Evolutionary conservation across 92 coral and sea anemone genomes (phyloP).

Genomic region (Epizoanthus rinbou): DNA sequence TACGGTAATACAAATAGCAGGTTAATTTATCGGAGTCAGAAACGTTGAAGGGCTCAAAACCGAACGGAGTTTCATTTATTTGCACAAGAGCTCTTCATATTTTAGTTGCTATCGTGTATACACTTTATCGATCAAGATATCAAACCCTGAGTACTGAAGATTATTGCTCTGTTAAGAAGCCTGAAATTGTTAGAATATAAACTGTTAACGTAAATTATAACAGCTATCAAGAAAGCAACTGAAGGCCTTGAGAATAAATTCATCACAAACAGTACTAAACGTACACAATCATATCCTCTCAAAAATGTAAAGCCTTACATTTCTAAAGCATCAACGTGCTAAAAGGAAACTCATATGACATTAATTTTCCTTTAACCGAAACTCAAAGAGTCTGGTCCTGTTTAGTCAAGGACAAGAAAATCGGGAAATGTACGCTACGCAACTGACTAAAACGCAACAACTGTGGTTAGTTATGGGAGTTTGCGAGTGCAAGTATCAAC

Average conservation of each 20-base stretch:
- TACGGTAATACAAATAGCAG: background rate
- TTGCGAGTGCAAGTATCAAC: too few relatives aligned
- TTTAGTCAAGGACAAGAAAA: background rate
- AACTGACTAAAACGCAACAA: background rate
- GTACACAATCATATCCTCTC: background rate
- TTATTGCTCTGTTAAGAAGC: background rate
- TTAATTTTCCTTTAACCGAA: background rate
- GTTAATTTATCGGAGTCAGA: background rate
- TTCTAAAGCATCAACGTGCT: background rate
- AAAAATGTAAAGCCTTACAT: background rate
- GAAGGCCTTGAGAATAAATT: background rate
- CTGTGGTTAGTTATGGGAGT: too few relatives aligned
- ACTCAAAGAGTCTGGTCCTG: background rate
- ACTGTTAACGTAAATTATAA: background rate
- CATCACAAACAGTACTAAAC: background rate
- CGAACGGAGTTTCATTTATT: background rate
- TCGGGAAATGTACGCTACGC: background rate
- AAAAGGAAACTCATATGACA: background rate
- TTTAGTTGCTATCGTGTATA: background rate
- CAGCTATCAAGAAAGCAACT: background rate
- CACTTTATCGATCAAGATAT: background rate
- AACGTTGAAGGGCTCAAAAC: background rate
- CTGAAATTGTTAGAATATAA: background rate
- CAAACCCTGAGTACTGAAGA: background rate
- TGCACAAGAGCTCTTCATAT: constrained; percentile 11